Conservation (phyloP, 1,140 invertebrate genomes). For the Micrasema longulum region DNA sequence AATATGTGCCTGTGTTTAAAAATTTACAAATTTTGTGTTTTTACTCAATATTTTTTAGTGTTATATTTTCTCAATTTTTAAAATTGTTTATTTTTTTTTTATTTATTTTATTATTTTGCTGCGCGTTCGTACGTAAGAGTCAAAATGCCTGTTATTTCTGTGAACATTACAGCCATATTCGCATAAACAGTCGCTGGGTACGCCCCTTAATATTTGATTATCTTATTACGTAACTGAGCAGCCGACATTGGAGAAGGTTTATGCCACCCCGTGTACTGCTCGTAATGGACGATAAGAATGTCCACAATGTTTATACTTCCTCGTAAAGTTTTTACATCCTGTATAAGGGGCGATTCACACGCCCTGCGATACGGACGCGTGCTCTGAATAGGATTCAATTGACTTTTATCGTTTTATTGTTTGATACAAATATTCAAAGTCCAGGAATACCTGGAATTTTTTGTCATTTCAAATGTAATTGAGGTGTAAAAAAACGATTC, state of each 20-base stretch:
- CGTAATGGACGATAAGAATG: slow-evolving; percentile 49
- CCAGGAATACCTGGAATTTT: too few relatives aligned
- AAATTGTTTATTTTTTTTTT: too few relatives aligned
- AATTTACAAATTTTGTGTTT: too few relatives aligned
- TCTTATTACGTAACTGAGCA: slow-evolving; percentile 40
- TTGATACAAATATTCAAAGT: too few relatives aligned
- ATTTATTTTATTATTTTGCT: too few relatives aligned
- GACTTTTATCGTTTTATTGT: too few relatives aligned
- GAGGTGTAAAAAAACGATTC: too few relatives aligned
- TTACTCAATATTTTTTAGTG: too few relatives aligned
- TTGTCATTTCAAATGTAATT: too few relatives aligned
- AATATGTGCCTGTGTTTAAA: too few relatives aligned
- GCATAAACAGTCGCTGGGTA: slow-evolving; percentile 35
- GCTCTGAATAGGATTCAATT: not conserved
- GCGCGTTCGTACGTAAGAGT: too few relatives aligned
- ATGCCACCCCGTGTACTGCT: slow-evolving; percentile 16
- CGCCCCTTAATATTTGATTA: slow-evolving; percentile 49
- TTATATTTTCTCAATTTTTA: too few relatives aligned
- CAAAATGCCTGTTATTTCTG: slow-evolving; percentile 20
- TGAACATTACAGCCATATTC: slow-evolving; percentile 18
- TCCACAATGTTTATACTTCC: slow-evolving; percentile 46
- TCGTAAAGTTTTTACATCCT: slow-evolving; percentile 49
- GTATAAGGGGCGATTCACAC: slow-evolving; percentile 34
- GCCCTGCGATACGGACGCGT: not conserved
- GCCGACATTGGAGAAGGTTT: slow-evolving; percentile 39